phyloP scores from a whole-genome alignment of 1,140 invertebrate genomes.

The Meloidogyne exigua region DNA sequence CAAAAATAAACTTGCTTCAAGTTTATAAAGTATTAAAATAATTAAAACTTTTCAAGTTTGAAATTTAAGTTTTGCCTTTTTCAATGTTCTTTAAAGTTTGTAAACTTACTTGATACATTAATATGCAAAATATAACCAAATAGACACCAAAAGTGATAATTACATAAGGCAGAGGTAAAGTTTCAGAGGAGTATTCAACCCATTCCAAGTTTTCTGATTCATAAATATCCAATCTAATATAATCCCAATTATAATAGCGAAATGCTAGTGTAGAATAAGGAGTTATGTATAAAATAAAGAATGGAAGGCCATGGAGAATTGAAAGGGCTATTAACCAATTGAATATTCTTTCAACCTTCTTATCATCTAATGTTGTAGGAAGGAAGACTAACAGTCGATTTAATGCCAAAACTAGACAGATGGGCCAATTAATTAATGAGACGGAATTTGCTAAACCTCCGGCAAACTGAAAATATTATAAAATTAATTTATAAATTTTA shows the following conservation, averaged over 20 bases:
- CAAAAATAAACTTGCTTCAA: neutral
- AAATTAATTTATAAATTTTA: neutral
- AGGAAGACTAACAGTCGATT: neutral
- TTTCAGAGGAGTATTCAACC: neutral
- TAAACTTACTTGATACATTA: neutral
- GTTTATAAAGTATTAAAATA: neutral
- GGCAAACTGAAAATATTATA: neutral
- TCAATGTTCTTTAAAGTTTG: neutral
- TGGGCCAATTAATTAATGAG: neutral
- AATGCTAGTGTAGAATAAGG: neutral
- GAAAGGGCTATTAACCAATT: neutral
- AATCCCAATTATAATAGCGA: neutral
- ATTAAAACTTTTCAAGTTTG: neutral
- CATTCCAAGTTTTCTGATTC: neutral
- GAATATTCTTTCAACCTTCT: neutral
- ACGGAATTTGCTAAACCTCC: neutral
- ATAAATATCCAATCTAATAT: neutral
- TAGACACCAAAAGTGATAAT: neutral
- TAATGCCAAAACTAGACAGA: constrained; percentile 8
- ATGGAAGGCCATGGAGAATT: neutral
- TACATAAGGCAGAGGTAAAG: neutral
- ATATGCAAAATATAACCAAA: neutral
- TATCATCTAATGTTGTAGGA: neutral
- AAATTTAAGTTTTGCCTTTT: neutral
- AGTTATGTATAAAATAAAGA: neutral